Percentiles rank a stretch among this genome's conserved stretches.
These are phyloP conservation scores for Ennomos erosarius DNA, from an alignment of 2,888 invertebrate genomes.

Conservation along the genomic window DNA sequence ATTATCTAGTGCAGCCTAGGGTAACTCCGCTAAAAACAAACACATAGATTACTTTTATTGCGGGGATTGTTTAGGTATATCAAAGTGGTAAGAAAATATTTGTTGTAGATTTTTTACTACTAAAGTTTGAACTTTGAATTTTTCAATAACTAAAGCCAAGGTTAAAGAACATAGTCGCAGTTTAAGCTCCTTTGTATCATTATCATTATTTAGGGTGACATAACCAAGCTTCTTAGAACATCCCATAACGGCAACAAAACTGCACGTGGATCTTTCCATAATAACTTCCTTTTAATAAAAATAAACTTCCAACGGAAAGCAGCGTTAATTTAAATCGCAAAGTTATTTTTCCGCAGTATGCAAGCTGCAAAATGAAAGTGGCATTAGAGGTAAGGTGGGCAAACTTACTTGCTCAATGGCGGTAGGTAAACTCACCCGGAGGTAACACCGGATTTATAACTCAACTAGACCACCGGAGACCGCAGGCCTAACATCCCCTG, in stretches of 20 bases:
- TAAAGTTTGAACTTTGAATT: no score
- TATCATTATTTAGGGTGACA: no score
- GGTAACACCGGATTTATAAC: constrained; percentile 49
- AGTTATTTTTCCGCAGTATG: constrained; percentile 27
- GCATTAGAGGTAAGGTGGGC: constrained; percentile 35
- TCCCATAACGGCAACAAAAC: no score
- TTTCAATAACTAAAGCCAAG: neutral
- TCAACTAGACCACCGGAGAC: constrained; percentile 41
- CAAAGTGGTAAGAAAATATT: no score
- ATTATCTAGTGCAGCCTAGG: no score
- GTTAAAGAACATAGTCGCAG: constrained; percentile 2
- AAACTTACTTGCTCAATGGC: constrained; percentile 43
- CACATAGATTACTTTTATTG: no score
- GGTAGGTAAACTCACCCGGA: constrained; percentile 45
- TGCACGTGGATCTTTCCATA: neutral
- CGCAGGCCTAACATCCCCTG: constrained; percentile 34
- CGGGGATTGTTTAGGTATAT: no score
- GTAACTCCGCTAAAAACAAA: no score
- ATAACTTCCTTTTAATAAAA: constrained; percentile 13
- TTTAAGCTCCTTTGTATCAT: no score
- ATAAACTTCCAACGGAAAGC: constrained; percentile 10
- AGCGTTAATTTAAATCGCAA: constrained; percentile 16
- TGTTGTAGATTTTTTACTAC: no score
- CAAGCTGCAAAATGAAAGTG: constrained; percentile 41
- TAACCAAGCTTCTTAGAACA: no score